Evolutionary conservation across 2,113 vertebrate genomes (phyloP).

Genomic region (Butorides virescens): DNA sequence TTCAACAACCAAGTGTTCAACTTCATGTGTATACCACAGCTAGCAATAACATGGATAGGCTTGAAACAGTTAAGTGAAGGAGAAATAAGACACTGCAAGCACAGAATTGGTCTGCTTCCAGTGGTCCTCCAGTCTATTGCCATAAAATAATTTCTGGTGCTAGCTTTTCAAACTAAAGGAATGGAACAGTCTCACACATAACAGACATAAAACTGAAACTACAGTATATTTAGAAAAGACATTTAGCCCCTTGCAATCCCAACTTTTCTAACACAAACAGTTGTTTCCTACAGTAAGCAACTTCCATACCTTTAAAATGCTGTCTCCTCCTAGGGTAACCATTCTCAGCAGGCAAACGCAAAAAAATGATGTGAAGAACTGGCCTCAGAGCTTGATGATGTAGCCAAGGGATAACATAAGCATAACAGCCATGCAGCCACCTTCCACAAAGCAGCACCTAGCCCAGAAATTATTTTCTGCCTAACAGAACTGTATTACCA

Average conservation of each 20-base stretch:
- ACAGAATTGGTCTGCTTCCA: neutral
- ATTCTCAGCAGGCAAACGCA: neutral
- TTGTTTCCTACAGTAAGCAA: neutral
- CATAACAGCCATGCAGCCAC: neutral
- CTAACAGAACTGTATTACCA: neutral
- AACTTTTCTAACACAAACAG: neutral
- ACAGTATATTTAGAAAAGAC: neutral
- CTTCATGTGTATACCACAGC: neutral
- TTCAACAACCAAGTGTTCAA: neutral
- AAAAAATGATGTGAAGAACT: neutral
- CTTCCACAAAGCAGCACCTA: neutral
- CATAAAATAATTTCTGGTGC: neutral
- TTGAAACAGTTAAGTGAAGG: neutral
- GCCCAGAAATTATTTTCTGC: neutral
- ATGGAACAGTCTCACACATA: neutral
- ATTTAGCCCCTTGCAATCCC: neutral
- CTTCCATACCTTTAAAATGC: neutral
- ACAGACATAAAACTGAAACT: neutral
- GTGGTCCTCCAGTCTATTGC: neutral
- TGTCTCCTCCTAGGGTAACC: accelerated
- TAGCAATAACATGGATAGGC: neutral
- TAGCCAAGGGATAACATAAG: neutral
- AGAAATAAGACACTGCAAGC: neutral
- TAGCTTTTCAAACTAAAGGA: neutral
- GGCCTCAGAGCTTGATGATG: neutral